Conservation (phyloP, 2,797 vertebrate species). For the Choloepus didactylus region DNA sequence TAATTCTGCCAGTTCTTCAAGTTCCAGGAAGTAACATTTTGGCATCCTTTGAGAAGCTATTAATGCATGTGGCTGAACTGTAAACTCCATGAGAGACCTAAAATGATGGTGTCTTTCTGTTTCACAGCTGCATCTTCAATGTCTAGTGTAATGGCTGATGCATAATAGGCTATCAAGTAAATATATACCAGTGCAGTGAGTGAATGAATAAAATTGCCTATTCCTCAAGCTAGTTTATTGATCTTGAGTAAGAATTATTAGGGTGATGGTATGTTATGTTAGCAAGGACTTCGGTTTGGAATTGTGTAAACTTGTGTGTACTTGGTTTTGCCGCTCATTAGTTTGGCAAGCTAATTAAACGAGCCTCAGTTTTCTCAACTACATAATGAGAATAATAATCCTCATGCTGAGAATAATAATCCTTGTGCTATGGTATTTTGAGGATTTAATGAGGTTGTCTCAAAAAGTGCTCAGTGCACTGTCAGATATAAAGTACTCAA, state of each 20-base stretch:
- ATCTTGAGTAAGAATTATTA: neutral
- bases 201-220: neutral
- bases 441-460: neutral
- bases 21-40: neutral
- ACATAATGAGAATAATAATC: neutral
- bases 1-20: neutral
- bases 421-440: neutral
- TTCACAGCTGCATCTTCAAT: neutral
- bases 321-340: neutral
- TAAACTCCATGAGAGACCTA: neutral
- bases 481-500: neutral
- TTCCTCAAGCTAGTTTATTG: neutral
- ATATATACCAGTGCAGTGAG: neutral
- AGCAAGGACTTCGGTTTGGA: neutral
- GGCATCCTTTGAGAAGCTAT: neutral
- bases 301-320: neutral
- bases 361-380: constrained; percentile 1
- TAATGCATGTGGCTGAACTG: neutral
- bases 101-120: neutral
- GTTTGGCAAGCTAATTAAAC: neutral
- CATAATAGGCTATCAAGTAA: neutral
- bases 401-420: neutral
- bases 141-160: neutral
- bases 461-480: neutral
- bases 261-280: neutral